A percentile compares a stretch with the other conserved stretches of the same genome.
Evolutionary conservation across 35 echinoderm and acorn worm species (phyloP).

Genomic region (Ophioderma brevispina): DNA sequence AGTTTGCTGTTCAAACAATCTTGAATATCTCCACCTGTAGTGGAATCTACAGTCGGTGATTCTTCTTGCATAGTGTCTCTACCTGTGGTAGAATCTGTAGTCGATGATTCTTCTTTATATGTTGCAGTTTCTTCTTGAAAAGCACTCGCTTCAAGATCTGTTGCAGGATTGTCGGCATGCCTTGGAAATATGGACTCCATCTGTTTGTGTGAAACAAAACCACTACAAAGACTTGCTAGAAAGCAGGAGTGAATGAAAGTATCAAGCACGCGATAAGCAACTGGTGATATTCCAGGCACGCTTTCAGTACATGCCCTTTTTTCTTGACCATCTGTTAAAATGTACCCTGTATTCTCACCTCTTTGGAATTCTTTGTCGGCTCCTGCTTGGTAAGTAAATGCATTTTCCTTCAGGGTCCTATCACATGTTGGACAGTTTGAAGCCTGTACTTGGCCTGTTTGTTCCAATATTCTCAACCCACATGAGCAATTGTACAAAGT

Average conservation of each 20-base stretch:
- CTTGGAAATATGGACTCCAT: neutral
- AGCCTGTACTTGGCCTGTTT: neutral
- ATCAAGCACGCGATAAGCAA: neutral
- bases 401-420: neutral
- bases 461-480: neutral
- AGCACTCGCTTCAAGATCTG: too few relatives aligned
- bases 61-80: neutral
- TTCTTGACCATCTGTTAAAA: too few relatives aligned
- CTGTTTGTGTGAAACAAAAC: neutral
- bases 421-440: neutral
- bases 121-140: neutral
- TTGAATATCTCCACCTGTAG: neutral
- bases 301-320: neutral
- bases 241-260: neutral
- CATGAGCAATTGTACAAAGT: neutral
- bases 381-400: neutral
- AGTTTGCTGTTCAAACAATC: neutral
- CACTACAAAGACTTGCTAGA: neutral
- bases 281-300: neutral
- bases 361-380: neutral
- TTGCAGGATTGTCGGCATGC: too few relatives aligned
- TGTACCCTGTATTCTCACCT: neutral
- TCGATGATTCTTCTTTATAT: neutral
- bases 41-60: neutral
- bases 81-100: neutral